Base-by-base conservation (phyloP, 2,888 invertebrate species). In the Axea sp. region DNA sequence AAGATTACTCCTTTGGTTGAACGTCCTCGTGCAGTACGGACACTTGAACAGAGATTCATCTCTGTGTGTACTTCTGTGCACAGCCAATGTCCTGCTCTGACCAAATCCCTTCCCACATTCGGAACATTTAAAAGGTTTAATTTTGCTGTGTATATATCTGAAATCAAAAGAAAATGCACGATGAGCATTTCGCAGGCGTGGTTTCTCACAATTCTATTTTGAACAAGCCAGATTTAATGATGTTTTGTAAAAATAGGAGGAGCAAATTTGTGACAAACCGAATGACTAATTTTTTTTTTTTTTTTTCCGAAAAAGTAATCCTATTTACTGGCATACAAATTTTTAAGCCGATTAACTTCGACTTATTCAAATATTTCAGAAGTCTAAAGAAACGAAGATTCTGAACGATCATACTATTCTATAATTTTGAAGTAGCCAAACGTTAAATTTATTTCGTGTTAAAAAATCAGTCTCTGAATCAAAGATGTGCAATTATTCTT, bases 51-150 rank as follows among this genome's bases (percentile, higher is more conserved):
- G 96, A 2, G 96, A 95, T 88, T 97, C 96, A 88, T 97, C 96
- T 92, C 95, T 91, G 86, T 97, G 97, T 19, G 97, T 92, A 76
- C 97, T 96, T 88, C 95, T 95, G 89, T 99, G 99, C 0, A 98
- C 98, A 0, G 98, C 97, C 78, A 99, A 89, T 0, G 99, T 99
- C 47, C 99, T 91, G 12, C 96, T 96, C 86, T 99, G 99, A 87
- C 99, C 99, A 89, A 99, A 99, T 2, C 99, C 99, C 89, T 99
- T 99, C 35, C 97, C 97, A 88, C 99, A 99, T 81, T 97, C 95
- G 1, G 91, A 92, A 88, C 99, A 99, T 86, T 97, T 98, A 89
- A 98, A 99, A 0, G 99, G 99, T 88, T 99, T 99, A 88, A 98
- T 97, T 86, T 98, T 98, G 77, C 96, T 96, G 89, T 99, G 99